Evolutionary conservation across 2,113 vertebrate genomes (phyloP), one percentile per base, ranked within the genome.

Genomic region (Colossoma macropomum): DNA sequence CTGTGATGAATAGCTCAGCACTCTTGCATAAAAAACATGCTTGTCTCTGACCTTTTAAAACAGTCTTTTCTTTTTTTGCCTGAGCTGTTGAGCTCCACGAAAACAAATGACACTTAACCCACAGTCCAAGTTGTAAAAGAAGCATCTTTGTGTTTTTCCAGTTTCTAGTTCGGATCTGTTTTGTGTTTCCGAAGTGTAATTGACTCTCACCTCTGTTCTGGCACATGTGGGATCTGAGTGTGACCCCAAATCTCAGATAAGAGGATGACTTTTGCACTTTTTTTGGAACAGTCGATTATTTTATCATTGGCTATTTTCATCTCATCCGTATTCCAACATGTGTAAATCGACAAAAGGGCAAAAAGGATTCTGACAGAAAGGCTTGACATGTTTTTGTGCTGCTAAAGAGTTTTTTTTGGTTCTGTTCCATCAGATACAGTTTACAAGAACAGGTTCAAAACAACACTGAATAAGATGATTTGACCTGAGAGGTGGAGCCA

Each of bases 1-100:
- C 30, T 27, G 15, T 68, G 56, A 86, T 52, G 4, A 38, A 86
- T 84, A 75, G 45, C 60, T 76, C 16, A 19, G 72, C 77, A 52
- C 80, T 74, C 30, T 85, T 78, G 77, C 77, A 77, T 60, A 85
- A 78, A 56, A n/a, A 71, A 52, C 56, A 65, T 73, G 52, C 60
- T 76, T 82, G 66, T 72, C 56, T 65, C n/a, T 81, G 86, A 83
- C 66, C 48, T 52, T 74, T 54, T 65, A 56, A 75, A 68, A 25
- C 52, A 15, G 72, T 68, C 28, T 38, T 27, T 34, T n/a, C 3
- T 69, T 38, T 13, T 38, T 81, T 76, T 78, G 13, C n/a, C 7
- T 13, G 54, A 59, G 38, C 41, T 56, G 70, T 34, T 27, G 17
- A 81, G 50, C 59, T 75, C 56, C 62, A 34, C 23, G 4, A 75